Conservation (phyloP, 1,140 invertebrate genomes). For the Varroa destructor region DNA sequence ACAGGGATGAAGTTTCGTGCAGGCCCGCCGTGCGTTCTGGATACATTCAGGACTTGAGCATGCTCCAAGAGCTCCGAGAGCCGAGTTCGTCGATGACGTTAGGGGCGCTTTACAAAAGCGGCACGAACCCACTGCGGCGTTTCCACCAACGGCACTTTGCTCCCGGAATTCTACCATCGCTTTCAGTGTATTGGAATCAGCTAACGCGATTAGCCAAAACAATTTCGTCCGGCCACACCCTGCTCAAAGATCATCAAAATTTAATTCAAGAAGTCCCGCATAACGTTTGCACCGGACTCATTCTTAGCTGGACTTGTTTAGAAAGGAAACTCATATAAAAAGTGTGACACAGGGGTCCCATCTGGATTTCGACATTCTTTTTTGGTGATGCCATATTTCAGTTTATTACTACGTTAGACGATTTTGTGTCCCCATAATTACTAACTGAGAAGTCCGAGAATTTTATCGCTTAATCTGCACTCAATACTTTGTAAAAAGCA, state of each 20-base stretch:
- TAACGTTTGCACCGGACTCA: too few species aligned
- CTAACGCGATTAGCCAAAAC: slow-evolving; percentile 81
- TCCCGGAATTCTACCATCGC: slow-evolving; percentile 84
- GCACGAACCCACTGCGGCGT: slow-evolving; percentile 16
- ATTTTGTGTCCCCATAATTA: too few species aligned
- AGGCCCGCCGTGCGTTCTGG: slow-evolving; percentile 70
- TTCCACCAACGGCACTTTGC: slow-evolving; percentile 43
- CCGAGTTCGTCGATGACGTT: slow-evolving; percentile 36
- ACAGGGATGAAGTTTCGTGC: slow-evolving; percentile 64
- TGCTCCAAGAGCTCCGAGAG: slow-evolving; percentile 80
- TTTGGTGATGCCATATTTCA: too few species aligned
- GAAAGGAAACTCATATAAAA: too few species aligned
- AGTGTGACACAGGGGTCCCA: too few species aligned
- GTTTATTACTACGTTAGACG: too few species aligned
- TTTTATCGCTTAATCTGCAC: too few species aligned
- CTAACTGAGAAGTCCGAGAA: too few species aligned
- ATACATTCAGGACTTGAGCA: slow-evolving; percentile 86
- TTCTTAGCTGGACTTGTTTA: too few species aligned
- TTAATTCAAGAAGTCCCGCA: too few species aligned
- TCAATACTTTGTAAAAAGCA: too few species aligned
- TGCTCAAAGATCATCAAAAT: neutral
- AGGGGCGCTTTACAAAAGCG: slow-evolving; percentile 18
- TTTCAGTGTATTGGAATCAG: slow-evolving; percentile 80
- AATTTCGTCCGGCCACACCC: slow-evolving; percentile 77
- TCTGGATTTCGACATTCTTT: too few species aligned